Percentiles rank a stretch among this genome's conserved stretches.
phyloP scores from a whole-genome alignment of 2,888 invertebrate genomes.

The Monopis laevigella region DNA sequence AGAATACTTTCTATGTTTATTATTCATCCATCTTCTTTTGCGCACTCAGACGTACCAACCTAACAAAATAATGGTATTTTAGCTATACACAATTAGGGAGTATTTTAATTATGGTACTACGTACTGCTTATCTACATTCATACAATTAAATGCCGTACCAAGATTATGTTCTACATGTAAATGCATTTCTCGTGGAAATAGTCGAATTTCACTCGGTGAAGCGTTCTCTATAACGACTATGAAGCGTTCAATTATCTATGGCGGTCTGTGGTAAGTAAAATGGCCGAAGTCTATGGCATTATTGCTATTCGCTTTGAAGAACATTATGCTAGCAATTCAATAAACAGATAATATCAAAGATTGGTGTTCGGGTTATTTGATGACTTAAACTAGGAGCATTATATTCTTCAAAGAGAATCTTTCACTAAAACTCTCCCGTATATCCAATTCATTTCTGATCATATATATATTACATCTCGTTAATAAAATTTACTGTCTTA shows the following conservation, averaged over 20 bases:
- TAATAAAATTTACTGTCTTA: slow-evolving; percentile 23
- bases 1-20: slow-evolving; percentile 62
- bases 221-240: background rate
- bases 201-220: slow-evolving; percentile 1
- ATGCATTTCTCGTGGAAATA: slow-evolving; percentile 26
- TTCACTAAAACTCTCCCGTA: too few relatives aligned
- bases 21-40: slow-evolving; percentile 28
- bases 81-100: slow-evolving; percentile 9
- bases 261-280: slow-evolving; percentile 14
- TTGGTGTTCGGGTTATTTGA: background rate
- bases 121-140: slow-evolving; percentile 44
- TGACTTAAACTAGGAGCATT: background rate
- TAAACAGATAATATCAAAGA: background rate
- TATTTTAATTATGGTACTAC: slow-evolving; percentile 33
- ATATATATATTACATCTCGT: slow-evolving; percentile 1
- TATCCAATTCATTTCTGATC: background rate
- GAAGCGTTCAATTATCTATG: slow-evolving; percentile 15
- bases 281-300: slow-evolving; percentile 24
- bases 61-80: slow-evolving; percentile 2
- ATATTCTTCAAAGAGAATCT: background rate
- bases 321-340: background rate
- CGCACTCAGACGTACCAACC: slow-evolving; percentile 21
- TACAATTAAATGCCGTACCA: slow-evolving; percentile 49
- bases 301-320: background rate
- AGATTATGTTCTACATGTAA: slow-evolving; percentile 44